phyloP scores from a whole-genome alignment of 2,797 vertebrate species.

The Gallinago nigripennis region DNA sequence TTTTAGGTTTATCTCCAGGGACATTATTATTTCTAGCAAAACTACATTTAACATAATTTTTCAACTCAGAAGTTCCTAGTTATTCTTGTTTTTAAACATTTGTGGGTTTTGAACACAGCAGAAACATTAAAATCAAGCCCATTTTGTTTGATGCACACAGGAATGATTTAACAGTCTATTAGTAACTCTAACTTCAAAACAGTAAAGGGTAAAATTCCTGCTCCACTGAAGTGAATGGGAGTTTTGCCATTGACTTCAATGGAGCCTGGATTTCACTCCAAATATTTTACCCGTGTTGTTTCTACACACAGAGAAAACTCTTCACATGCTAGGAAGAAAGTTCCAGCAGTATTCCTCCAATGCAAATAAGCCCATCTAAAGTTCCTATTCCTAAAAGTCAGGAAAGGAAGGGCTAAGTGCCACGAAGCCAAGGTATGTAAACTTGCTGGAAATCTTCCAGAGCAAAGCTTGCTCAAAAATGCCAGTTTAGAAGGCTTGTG shows the following conservation, averaged over 20 bases:
- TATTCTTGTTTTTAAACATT: constrained; percentile 37
- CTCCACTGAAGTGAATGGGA: constrained; percentile 38
- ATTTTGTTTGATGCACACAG: constrained; percentile 25
- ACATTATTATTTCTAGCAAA: constrained; percentile 70
- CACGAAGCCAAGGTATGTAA: not conserved
- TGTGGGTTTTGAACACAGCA: constrained; percentile 19
- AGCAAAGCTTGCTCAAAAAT: not conserved
- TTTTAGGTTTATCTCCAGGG: constrained; percentile 71
- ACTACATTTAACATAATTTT: constrained; percentile 35
- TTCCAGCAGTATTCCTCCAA: constrained; percentile 22
- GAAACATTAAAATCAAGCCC: not conserved
- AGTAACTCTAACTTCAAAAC: constrained; percentile 63
- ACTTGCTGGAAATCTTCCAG: not conserved
- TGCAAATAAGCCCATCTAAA: constrained; percentile 3
- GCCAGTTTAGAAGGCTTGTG: not conserved
- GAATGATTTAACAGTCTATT: constrained; percentile 50
- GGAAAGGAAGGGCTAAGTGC: not conserved
- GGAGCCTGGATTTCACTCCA: constrained; percentile 30
- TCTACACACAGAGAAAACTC: constrained; percentile 21
- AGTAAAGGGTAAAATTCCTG: constrained; percentile 17
- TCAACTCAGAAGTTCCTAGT: not conserved
- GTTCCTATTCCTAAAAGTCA: not conserved
- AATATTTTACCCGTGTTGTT: constrained; percentile 39
- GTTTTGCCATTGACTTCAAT: constrained; percentile 53
- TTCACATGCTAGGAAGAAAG: constrained; percentile 28